phyloP scores from a whole-genome alignment of 2,113 vertebrate genomes.

The Pedetes capensis region DNA sequence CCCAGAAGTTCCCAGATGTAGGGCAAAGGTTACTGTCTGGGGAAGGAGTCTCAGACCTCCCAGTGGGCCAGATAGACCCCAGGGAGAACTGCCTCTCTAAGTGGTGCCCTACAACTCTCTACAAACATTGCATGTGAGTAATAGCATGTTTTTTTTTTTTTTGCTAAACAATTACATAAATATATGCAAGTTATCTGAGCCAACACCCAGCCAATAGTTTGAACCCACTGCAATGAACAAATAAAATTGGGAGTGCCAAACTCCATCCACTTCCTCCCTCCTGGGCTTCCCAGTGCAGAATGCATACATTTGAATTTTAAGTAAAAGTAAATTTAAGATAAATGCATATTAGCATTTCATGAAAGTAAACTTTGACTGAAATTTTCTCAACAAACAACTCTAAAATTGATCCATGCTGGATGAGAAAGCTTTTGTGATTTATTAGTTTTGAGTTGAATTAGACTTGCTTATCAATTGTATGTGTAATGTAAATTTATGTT shows the following conservation, averaged over 20 bases:
- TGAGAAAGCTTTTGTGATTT: not conserved
- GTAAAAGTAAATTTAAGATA: not conserved
- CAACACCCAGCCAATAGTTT: not conserved
- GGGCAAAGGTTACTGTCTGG: no score
- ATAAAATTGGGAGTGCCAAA: not conserved
- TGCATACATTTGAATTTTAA: not conserved
- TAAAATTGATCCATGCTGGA: not conserved
- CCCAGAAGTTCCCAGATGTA: no score
- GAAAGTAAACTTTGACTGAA: not conserved
- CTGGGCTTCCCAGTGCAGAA: not conserved
- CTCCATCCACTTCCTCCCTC: accelerated
- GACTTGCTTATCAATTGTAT: not conserved
- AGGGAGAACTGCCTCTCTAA: no score
- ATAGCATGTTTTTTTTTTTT: no score
- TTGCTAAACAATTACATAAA: not conserved
- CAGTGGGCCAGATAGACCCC: no score
- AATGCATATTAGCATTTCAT: not conserved
- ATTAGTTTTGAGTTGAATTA: not conserved
- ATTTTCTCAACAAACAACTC: not conserved
- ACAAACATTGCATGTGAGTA: no score
- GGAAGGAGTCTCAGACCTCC: no score
- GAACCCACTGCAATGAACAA: not conserved
- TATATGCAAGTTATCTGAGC: not conserved
- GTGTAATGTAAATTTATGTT: not conserved
- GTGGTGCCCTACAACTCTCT: no score